These are phyloP conservation scores for Platalea minor DNA, from an alignment of 2,797 vertebrate genomes.

Conservation along the genomic window DNA sequence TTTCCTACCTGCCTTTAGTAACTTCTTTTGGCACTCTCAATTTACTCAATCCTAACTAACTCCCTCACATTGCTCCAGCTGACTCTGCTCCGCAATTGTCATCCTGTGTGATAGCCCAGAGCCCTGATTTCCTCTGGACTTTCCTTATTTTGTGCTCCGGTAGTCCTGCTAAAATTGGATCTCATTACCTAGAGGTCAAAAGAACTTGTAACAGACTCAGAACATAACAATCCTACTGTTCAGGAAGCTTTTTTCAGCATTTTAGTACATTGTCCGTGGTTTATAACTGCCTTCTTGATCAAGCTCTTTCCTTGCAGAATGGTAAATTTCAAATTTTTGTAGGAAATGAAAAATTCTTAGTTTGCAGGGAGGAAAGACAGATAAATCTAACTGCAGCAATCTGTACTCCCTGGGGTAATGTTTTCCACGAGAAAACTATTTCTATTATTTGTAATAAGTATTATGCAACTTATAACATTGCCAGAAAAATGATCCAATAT, in stretches of 20 bases:
- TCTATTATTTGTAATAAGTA: conserved; percentile 23
- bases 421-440: background rate
- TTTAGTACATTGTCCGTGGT: background rate
- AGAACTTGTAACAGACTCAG: background rate
- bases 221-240: background rate
- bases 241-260: background rate
- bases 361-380: background rate
- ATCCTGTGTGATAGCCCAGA: background rate
- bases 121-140: background rate
- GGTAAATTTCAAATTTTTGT: background rate
- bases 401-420: background rate
- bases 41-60: background rate
- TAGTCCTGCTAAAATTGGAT: background rate
- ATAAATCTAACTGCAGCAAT: background rate
- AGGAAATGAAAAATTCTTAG: background rate
- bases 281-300: background rate
- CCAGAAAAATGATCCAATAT: conserved; percentile 28
- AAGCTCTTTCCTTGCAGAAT: background rate
- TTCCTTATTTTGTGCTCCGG: background rate
- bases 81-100: background rate
- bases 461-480: background rate
- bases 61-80: background rate
- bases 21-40: background rate
- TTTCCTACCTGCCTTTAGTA: background rate
- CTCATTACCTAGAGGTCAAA: background rate